Evolutionary conservation across 2,797 vertebrate species (phyloP), one percentile per base, ranked within the genome.

Genomic region (Crenuchus spilurus): DNA sequence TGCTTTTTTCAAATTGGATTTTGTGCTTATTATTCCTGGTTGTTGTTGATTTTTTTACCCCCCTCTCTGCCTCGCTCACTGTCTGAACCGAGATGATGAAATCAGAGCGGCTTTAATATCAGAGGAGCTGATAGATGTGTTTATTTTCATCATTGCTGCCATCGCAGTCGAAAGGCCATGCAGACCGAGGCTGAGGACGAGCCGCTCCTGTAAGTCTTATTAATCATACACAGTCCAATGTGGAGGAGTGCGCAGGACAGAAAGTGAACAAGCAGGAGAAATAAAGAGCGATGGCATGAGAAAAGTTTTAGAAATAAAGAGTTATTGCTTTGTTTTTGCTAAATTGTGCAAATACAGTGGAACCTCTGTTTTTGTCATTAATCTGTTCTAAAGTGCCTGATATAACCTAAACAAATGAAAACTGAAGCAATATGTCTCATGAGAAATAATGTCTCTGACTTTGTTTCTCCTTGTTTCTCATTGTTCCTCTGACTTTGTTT

Each of bases 1-100:
- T 87, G 35, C 80, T 84, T 86, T 88, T 85, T 91, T 90, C 84
- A 90, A 91, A 92, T 91, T 88, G 84, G 82, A 92, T 92, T 90
- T 84, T 26, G 48, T 70, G 84, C 74, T 85, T 88, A 88, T 88
- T 89, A 86, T 91, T 90, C 88, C 86, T 86, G 81, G 85, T 88
- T 88, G 84, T 88, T 42, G 57, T 58, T 35, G n/a, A n/a, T 49
- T 48, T 48, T 46, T 48, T 46, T 58, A 52, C 51, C 72, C 46
- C 37, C 72, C 18, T 26, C 26, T 39, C 10, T 42, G 11, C 46
- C 14, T 28, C 14, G 5, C 26, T 75, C 31, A 76, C 74, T 82
- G 28, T 18, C 62, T 55, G 10, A 20, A 41, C 63, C 41, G 52
- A 11, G 44, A 37, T 49, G 39, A 55, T 73, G 39, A 57, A 72